Conservation (phyloP, 2,797 vertebrate genomes). For the Xenops minutus region DNA sequence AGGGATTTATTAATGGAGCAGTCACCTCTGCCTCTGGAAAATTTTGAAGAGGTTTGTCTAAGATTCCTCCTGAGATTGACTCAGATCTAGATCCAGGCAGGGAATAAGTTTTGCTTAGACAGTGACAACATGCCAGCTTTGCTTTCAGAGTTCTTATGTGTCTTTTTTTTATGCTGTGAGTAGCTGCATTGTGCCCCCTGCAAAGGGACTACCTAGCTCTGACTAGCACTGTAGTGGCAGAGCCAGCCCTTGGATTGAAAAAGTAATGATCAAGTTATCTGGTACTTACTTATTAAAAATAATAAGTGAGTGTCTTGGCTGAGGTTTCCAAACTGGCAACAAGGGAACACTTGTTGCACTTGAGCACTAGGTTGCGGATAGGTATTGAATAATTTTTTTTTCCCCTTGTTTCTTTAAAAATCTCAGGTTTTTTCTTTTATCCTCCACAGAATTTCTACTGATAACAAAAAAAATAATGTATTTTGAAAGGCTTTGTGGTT, state of each 20-base stretch:
- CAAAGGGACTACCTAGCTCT: neutral
- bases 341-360: neutral
- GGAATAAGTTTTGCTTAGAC: neutral
- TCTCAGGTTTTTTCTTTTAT: neutral
- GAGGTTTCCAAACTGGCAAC: neutral
- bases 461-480: neutral
- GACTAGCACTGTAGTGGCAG: neutral
- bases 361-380: neutral
- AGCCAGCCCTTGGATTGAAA: neutral
- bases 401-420: neutral
- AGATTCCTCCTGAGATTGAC: neutral
- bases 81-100: neutral
- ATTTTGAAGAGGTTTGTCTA: neutral
- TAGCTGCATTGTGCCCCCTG: neutral
- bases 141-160: neutral
- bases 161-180: neutral
- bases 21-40: neutral
- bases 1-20: neutral
- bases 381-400: neutral
- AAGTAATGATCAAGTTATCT: neutral
- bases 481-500: neutral
- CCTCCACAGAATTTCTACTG: neutral
- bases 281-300: neutral
- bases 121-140: neutral
- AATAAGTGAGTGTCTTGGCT: neutral